These are phyloP conservation scores for Lepidurus arcticus DNA, from an alignment of 1,140 invertebrate genomes.

Conservation along the genomic window DNA sequence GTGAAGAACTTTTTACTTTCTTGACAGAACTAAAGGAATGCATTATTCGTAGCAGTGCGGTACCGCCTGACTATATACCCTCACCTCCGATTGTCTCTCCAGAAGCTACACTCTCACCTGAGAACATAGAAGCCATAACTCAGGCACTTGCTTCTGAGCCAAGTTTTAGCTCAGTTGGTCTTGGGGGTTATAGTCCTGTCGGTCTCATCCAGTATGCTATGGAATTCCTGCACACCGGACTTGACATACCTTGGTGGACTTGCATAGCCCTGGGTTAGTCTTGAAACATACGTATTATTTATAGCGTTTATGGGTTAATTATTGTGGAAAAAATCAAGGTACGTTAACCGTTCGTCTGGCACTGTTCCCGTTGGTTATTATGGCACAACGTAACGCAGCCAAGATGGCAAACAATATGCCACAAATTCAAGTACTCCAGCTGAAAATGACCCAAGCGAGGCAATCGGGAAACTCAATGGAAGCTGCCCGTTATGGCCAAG, in stretches of 20 bases:
- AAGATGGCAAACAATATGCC: slow-evolving; percentile 76
- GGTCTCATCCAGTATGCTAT: slow-evolving; percentile 72
- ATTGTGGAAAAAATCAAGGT: slow-evolving; percentile 49
- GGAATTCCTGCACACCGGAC: slow-evolving; percentile 70
- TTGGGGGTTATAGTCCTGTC: slow-evolving; percentile 68
- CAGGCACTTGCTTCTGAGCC: slow-evolving; percentile 63
- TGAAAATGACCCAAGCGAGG: slow-evolving; percentile 75
- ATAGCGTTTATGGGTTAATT: not conserved
- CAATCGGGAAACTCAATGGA: slow-evolving; percentile 71
- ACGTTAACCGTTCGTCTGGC: slow-evolving; percentile 64
- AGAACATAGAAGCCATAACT: slow-evolving; percentile 32
- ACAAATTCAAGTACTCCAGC: slow-evolving; percentile 67
- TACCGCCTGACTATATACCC: slow-evolving; percentile 32
- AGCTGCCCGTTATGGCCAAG: slow-evolving; percentile 61
- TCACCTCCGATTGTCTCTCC: slow-evolving; percentile 35
- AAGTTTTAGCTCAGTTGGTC: slow-evolving; percentile 67
- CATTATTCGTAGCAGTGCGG: not conserved
- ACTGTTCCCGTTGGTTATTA: slow-evolving; percentile 77
- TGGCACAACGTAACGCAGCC: slow-evolving; percentile 67
- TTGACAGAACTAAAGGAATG: no score
- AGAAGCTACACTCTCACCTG: slow-evolving; percentile 46
- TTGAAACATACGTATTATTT: slow-evolving; percentile 5
- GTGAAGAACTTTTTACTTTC: not conserved
- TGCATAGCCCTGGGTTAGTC: slow-evolving; percentile 64
- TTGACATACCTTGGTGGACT: slow-evolving; percentile 83